Evolutionary conservation across 2,888 invertebrate genomes (phyloP).

Genomic region (Seladonia tumulorum): DNA sequence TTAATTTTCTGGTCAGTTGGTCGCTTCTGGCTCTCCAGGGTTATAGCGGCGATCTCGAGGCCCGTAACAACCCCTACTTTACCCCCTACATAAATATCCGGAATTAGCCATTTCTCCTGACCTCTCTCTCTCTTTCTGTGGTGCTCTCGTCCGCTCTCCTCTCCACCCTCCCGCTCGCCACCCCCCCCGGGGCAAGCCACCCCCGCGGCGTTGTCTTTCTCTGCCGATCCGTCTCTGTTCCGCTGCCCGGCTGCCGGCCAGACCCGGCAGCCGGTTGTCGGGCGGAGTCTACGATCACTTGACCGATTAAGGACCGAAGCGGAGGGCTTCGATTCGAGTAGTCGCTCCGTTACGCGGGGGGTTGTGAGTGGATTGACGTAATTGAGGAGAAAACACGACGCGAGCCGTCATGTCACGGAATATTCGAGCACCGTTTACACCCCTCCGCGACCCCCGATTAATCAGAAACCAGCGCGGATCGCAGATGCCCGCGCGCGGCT

Average conservation of each 20-base stretch:
- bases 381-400: conserved; percentile 84
- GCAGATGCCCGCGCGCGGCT: not conserved
- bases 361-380: conserved; percentile 83
- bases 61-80: conserved; percentile 83
- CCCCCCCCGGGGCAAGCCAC: conserved; percentile 26
- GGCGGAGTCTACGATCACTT: conserved; percentile 83
- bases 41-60: conserved; percentile 83
- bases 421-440: conserved; percentile 59
- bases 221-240: conserved; percentile 38
- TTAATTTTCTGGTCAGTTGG: conserved; percentile 85
- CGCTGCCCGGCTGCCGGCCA: conserved; percentile 36
- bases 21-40: conserved; percentile 84
- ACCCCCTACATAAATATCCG: conserved; percentile 84
- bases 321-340: conserved; percentile 79
- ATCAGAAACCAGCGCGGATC: conserved; percentile 46
- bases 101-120: conserved; percentile 84
- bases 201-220: conserved; percentile 26
- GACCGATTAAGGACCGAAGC: conserved; percentile 83
- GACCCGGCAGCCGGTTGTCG: conserved; percentile 62
- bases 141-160: conserved; percentile 37
- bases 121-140: conserved; percentile 57
- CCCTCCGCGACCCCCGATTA: conserved; percentile 50
- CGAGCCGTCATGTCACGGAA: conserved; percentile 74
- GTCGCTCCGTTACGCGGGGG: conserved; percentile 79
- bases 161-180: not conserved